phyloP scores from a whole-genome alignment of 2,113 vertebrate species.

The Panthera leo region DNA sequence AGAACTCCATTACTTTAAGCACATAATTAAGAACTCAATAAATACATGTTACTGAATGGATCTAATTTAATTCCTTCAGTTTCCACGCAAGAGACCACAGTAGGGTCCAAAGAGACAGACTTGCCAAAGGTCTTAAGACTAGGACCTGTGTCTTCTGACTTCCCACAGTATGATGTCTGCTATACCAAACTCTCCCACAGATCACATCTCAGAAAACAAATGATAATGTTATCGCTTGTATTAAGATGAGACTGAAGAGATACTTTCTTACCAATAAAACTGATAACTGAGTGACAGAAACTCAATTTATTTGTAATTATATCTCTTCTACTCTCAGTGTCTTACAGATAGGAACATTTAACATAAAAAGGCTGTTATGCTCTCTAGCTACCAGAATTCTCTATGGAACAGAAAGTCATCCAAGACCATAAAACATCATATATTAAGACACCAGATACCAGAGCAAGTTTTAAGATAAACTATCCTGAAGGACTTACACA shows the following conservation, averaged over 20 bases:
- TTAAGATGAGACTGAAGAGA: not conserved
- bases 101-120: not conserved
- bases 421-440: not conserved
- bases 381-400: conserved; percentile 17
- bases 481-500: not conserved
- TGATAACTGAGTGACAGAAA: too few species aligned
- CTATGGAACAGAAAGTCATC: not conserved
- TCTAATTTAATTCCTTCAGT: not conserved
- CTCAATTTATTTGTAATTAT: too few species aligned
- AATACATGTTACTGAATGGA: not conserved
- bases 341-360: not conserved
- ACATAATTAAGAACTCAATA: not conserved
- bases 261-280: not conserved
- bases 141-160: not conserved
- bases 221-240: not conserved
- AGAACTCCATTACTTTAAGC: not conserved
- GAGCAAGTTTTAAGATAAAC: not conserved
- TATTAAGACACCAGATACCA: not conserved
- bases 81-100: not conserved
- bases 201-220: not conserved
- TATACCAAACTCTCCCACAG: not conserved
- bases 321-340: not conserved
- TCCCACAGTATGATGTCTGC: not conserved
- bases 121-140: not conserved
- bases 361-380: not conserved